Evolutionary conservation across 2,888 invertebrate species (phyloP).

Genomic region (Drosophila formosana): DNA sequence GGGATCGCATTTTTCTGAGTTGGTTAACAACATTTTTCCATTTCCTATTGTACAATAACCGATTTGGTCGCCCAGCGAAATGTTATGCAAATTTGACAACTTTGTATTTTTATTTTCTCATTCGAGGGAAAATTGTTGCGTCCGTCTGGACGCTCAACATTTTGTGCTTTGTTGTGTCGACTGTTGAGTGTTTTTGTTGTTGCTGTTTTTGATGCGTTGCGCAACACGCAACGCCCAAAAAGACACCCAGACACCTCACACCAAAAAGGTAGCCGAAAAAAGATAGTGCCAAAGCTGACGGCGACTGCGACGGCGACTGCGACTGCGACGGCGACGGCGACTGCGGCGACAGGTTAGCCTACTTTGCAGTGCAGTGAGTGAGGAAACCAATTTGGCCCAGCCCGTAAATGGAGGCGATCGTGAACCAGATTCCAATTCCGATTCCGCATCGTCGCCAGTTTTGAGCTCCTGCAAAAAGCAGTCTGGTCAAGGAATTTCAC

Average conservation of each 20-base stretch:
- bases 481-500: conserved; percentile 57
- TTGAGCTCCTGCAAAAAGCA: conserved; percentile 9
- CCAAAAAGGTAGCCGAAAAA: conserved; percentile 30
- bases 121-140: conserved; percentile 52
- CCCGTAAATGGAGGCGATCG: conserved; percentile 48
- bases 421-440: conserved; percentile 55
- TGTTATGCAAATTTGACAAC: conserved; percentile 60
- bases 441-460: conserved; percentile 44
- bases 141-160: conserved; percentile 23
- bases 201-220: conserved; percentile 36
- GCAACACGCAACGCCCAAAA: conserved; percentile 56
- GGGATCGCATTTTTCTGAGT: conserved; percentile 8
- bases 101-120: conserved; percentile 23
- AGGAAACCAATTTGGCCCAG: conserved; percentile 53
- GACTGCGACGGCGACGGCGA: no score
- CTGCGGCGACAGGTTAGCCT: conserved; percentile 53
- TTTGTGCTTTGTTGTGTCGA: conserved; percentile 12
- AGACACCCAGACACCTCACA: conserved; percentile 7
- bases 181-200: neutral
- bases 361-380: conserved; percentile 35
- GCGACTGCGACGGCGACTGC: neutral
- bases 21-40: conserved; percentile 44
- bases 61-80: conserved; percentile 40
- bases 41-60: conserved; percentile 55
- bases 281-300: neutral